Evolutionary conservation across 2,113 vertebrate genomes (phyloP).

Genomic region (Pampusana beccarii): DNA sequence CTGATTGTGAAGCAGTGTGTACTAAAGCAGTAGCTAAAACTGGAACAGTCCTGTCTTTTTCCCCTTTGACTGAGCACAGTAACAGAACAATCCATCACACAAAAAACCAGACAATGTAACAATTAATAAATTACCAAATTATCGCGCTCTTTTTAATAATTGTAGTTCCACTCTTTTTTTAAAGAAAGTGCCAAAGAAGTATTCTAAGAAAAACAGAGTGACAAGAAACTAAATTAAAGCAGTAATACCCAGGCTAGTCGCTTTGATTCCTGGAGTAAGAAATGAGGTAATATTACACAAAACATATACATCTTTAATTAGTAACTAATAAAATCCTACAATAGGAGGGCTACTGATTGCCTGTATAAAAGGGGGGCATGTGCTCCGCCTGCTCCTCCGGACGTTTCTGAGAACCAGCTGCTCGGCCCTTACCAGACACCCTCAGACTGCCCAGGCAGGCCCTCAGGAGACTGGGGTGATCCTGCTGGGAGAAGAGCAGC

Average conservation of each 20-base stretch:
- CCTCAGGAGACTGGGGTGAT: background rate
- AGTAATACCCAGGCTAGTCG: background rate
- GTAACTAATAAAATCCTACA: background rate
- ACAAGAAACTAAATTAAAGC: background rate
- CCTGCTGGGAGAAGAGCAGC: background rate
- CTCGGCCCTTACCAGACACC: fast-evolving
- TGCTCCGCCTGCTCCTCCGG: background rate
- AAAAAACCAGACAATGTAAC: background rate
- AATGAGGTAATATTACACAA: background rate
- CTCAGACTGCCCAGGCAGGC: background rate
- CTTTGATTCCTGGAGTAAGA: background rate
- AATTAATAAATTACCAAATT: background rate
- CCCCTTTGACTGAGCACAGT: background rate
- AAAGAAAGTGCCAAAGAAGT: background rate
- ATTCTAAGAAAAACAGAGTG: background rate
- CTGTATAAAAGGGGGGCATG: background rate
- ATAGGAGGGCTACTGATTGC: background rate
- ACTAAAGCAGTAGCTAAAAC: background rate
- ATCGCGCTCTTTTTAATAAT: background rate
- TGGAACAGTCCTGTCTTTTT: background rate
- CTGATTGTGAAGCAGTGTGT: background rate
- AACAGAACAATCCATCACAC: background rate
- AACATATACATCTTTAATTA: background rate
- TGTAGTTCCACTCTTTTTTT: background rate
- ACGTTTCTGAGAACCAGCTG: background rate